Conservation (phyloP, 2,888 invertebrate species). For the Synanthedon andrenaeformis region DNA sequence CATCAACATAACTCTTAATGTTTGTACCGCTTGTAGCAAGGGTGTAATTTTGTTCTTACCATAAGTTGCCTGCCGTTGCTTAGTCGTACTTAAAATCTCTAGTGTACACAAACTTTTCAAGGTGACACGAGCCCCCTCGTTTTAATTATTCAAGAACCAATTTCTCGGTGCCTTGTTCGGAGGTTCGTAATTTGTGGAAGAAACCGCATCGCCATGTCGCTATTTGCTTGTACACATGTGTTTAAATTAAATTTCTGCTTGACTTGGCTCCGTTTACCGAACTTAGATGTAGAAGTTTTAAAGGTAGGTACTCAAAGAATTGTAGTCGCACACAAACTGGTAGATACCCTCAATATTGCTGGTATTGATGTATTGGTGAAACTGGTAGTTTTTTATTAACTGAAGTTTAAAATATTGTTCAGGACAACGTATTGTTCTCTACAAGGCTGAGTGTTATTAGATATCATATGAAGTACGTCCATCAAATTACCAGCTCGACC, state of each 20-base stretch:
- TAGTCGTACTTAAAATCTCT: background rate
- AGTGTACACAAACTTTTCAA: conserved; percentile 2
- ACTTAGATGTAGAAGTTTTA: background rate
- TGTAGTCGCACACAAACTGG: too few relatives aligned
- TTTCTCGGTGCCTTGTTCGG: conserved; percentile 3
- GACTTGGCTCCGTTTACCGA: background rate
- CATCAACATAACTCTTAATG: too few relatives aligned
- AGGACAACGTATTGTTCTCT: too few relatives aligned
- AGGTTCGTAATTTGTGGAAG: background rate
- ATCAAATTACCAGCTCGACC: too few relatives aligned
- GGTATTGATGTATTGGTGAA: too few relatives aligned
- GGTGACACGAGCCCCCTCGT: conserved; percentile 1
- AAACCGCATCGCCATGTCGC: conserved; percentile 2
- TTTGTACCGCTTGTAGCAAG: background rate
- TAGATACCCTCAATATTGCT: too few relatives aligned
- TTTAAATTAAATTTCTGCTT: background rate
- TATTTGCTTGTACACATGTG: background rate
- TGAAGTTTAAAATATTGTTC: too few relatives aligned
- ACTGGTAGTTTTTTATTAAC: too few relatives aligned
- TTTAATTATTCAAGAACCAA: conserved; percentile 5
- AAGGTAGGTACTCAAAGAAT: background rate
- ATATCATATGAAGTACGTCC: too few relatives aligned
- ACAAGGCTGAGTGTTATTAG: too few relatives aligned
- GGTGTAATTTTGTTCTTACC: background rate
- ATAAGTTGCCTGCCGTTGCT: background rate